Evolutionary conservation across 2,888 invertebrate genomes (phyloP), one percentile per base, ranked within the genome.

Genomic region (Crocallis elinguaria): DNA sequence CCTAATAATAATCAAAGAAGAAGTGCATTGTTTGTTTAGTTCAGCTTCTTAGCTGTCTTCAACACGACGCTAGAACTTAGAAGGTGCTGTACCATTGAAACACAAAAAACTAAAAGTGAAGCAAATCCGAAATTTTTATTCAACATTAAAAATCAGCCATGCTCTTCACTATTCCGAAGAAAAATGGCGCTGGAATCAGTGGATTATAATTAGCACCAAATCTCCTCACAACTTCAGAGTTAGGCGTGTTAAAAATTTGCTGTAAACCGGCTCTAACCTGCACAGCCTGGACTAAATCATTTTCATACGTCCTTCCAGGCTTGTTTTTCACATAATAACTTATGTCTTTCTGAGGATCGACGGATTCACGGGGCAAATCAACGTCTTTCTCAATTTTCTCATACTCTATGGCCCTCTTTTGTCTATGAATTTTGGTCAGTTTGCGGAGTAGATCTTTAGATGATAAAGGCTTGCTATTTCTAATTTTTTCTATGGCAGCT

Each of bases 131-230:
- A n/a, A n/a, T n/a, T n/a, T 27, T 6, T 27, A 23, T 9, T 11
- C 27, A 12, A 39, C 11, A 21, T 27, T 60, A 73, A 11, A 60
- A 42, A 53, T 82, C 82, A 0, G 67, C 59, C 0, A 65, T 11
- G 0, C 56, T 53, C 16, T 46, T 57, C 0, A 70, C 0, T 0
- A 68, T 0, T 0, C 76, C 82, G 0, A 49, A 9, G 1, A 61
- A 42, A 13, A 80, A 66, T 0, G 77, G 73, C 2, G 61, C 62
- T 0, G 73, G 73, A 0, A 70, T 56, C 0, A 69, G 52, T 0
- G 86, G 85, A n/a, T 82, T 85, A 43, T 75, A 84, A 21, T 87
- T 87, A 0, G 86, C 49, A 0, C 86, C 88, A 42, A 73, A 88
- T 1, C 79, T 52, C 0, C 75, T 60, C 0, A 86, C 71, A 0